phyloP scores from a whole-genome alignment of 2,113 vertebrate species.

The Clarias macrocephalus region DNA sequence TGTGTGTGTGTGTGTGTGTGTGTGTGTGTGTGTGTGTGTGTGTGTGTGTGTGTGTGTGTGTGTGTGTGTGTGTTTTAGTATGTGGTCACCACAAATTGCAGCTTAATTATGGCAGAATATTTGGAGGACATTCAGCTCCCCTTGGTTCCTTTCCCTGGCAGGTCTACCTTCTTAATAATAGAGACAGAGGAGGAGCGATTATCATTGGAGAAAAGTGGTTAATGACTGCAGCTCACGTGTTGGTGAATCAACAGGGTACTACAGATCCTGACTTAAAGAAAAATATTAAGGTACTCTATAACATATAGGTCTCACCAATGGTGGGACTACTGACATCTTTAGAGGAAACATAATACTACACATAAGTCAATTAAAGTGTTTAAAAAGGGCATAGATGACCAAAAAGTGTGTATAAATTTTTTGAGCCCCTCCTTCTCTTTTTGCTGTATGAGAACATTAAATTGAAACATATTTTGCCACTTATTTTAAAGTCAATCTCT shows the following conservation, averaged over 20 bases:
- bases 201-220: conserved; percentile 68
- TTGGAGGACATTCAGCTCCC: conserved; percentile 56
- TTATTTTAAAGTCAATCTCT: background rate
- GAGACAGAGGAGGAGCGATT: conserved; percentile 43
- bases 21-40: background rate
- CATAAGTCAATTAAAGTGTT: too few relatives aligned
- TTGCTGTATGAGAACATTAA: background rate
- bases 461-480: background rate
- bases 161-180: conserved; percentile 18
- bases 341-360: too few relatives aligned
- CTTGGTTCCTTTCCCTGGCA: conserved; percentile 68
- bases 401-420: too few relatives aligned
- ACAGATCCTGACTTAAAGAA: accelerated
- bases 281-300: conserved; percentile 35
- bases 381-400: too few relatives aligned
- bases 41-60: conserved; percentile 11
- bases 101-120: conserved; percentile 41
- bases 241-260: accelerated
- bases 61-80: background rate
- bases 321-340: too few relatives aligned
- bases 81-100: conserved; percentile 7
- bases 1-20: background rate
- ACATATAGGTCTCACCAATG: background rate
- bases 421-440: background rate
- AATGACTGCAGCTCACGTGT: conserved; percentile 67